Conservation (phyloP, 2,888 invertebrate species). For the Odontomyia ornata region DNA sequence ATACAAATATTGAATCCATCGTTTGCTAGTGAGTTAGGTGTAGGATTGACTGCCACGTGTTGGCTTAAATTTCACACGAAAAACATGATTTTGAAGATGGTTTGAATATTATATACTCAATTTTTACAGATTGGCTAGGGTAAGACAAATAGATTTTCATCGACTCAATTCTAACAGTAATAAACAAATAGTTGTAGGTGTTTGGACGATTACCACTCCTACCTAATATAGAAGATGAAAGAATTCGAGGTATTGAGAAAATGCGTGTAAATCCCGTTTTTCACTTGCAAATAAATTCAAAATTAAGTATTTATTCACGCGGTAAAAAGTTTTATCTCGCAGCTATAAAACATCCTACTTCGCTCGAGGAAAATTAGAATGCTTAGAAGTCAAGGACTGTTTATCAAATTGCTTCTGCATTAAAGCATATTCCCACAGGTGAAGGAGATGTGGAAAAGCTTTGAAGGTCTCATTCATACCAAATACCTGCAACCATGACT, state of each 20-base stretch:
- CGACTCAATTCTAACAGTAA: not conserved
- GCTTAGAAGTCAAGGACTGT: not conserved
- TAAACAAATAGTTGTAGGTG: not conserved
- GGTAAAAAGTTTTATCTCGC: not conserved
- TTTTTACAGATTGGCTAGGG: not conserved
- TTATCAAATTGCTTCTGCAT: not conserved
- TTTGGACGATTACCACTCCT: not conserved
- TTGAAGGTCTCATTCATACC: not conserved
- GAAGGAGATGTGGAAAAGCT: not conserved
- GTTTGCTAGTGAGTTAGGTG: not conserved
- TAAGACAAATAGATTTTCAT: not conserved
- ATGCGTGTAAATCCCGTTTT: not conserved
- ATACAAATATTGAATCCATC: constrained; percentile 1
- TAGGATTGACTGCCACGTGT: not conserved
- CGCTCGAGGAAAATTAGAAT: not conserved
- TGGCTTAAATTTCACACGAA: not conserved
- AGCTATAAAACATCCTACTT: not conserved
- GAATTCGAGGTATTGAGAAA: not conserved
- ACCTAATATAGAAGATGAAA: not conserved
- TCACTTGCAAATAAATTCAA: constrained; percentile 19
- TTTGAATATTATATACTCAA: not conserved
- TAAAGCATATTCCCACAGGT: not conserved
- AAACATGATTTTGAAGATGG: not conserved
- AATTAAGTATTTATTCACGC: not conserved
- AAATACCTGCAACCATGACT: not conserved